These are phyloP conservation scores for Pollenia labialis DNA, from an alignment of 2,888 invertebrate species.

Conservation along the genomic window DNA sequence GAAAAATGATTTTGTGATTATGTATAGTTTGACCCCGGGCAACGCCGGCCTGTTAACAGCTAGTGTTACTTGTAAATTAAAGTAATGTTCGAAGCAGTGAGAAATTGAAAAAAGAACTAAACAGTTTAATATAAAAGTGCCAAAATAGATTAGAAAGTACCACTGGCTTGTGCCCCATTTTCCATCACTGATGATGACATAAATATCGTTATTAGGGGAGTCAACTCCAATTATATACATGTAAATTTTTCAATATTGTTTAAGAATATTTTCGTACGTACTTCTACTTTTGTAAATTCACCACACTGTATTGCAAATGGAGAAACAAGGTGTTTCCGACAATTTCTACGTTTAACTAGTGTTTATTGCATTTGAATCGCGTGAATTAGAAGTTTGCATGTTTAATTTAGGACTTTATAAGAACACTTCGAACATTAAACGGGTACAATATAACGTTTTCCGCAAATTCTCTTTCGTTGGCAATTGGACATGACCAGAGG, in stretches of 20 bases:
- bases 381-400: slow-evolving; percentile 66
- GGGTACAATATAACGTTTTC: slow-evolving; percentile 13
- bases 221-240: neutral
- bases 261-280: slow-evolving; percentile 3
- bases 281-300: slow-evolving; percentile 6
- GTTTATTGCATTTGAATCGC: slow-evolving; percentile 72
- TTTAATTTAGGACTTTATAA: slow-evolving; percentile 40
- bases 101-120: no score
- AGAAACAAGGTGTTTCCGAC: slow-evolving; percentile 71
- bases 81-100: no score
- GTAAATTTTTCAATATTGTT: slow-evolving; percentile 4
- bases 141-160: no score
- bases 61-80: no score
- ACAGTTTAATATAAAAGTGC: no score
- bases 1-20: no score
- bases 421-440: neutral
- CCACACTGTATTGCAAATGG: slow-evolving; percentile 16
- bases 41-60: no score
- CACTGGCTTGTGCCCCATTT: no score
- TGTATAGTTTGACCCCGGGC: no score
- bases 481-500: neutral
- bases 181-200: neutral
- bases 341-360: slow-evolving; percentile 65
- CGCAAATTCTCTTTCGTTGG: slow-evolving; percentile 32
- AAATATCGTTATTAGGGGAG: neutral